phyloP scores from a whole-genome alignment of 2,113 vertebrate species.

The Coregonus clupeaformis region DNA sequence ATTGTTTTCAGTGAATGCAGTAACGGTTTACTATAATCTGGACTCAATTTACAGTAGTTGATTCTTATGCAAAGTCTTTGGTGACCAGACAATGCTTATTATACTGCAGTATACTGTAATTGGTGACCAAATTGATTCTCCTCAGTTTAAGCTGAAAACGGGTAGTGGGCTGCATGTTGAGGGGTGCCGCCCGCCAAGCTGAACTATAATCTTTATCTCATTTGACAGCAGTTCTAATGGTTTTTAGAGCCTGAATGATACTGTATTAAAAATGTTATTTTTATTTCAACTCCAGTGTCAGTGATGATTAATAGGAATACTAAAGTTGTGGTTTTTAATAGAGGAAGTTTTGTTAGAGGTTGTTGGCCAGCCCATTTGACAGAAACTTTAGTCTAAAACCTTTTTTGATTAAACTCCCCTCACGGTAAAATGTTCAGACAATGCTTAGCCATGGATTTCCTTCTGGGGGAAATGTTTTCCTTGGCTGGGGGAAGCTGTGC shows the following conservation, averaged over 20 bases:
- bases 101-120: too few relatives aligned
- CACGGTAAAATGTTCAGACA: constrained; percentile 4
- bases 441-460: constrained; percentile 28
- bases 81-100: too few relatives aligned
- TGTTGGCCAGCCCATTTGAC: constrained; percentile 35
- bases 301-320: neutral
- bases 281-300: neutral
- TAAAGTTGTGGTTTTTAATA: neutral
- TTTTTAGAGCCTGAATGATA: neutral
- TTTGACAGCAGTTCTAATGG: neutral
- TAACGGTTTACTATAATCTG: too few relatives aligned
- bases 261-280: neutral
- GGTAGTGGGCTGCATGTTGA: too few relatives aligned
- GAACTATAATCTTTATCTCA: neutral
- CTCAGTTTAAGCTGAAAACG: too few relatives aligned
- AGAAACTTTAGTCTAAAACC: constrained; percentile 5
- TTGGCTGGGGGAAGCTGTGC: constrained; percentile 28
- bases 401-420: neutral
- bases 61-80: too few relatives aligned
- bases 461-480: constrained; percentile 31
- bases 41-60: too few relatives aligned
- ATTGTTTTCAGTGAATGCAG: too few relatives aligned
- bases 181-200: too few relatives aligned
- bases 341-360: constrained; percentile 35
- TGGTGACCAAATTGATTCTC: too few relatives aligned